Base-by-base conservation (phyloP, 2,888 invertebrate genomes). In the Cerastoderma edule region DNA sequence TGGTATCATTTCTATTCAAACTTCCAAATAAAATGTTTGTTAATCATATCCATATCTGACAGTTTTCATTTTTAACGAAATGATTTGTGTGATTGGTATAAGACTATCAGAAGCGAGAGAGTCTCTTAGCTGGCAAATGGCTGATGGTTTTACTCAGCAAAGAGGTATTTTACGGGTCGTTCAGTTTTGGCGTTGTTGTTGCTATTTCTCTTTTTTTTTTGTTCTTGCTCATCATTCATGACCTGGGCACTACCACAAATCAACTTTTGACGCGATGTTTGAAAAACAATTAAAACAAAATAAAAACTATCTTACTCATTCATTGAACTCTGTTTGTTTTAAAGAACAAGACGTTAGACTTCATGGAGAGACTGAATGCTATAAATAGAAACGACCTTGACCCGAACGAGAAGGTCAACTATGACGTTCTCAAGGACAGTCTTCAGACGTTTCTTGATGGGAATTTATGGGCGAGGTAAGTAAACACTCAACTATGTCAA, bases 391-490 rank as follows among this genome's bases (percentile, higher is more conserved):
- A 39, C 8, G 66, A 46, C 28, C 67, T 83, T 19, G 30, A 67
- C 19, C 32, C 57, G 22, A 32, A 54, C 2, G 73, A 78, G 22
- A 72, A 73, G 60, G 78, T 80, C 28, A 81, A 85, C 50, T 81
- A 65, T 53, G 76, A 79, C 66, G 83, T 85, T 28, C 69, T 85
- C 0, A 74, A 76, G 27, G 85, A 85, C 63, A 78, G 80, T 10
- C 75, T 85, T 16, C 68, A 78, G 35, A 81, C 85, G 1, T 85
- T 79, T 32, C 67, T 81, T 4, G 73, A 76, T 35, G 85, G 85
- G 46, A 78, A 80, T 72, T 46, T 75, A 67, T 85, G 80, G 83
- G 83, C 83, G 30, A 64, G 72, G 85, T 85, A 77, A 76, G 79
- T 56, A 56, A 5, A 8, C 8, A 44, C 44, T n/a, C n/a, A n/a